phyloP scores from a whole-genome alignment of 2,113 vertebrate genomes.

The Gulo gulo region DNA sequence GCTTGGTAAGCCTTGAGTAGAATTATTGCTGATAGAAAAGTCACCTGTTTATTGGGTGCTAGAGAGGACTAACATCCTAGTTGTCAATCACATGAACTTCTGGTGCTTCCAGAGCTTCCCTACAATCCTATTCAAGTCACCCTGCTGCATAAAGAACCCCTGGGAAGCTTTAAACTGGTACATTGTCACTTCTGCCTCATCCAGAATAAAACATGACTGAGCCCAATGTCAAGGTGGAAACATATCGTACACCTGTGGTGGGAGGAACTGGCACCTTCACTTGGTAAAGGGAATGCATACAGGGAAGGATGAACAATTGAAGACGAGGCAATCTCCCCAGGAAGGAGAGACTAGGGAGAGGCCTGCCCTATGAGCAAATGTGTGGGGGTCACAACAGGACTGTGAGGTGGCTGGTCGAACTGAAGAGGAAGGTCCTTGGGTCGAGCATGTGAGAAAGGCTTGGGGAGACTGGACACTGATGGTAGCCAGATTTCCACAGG shows the following conservation, averaged over 20 bases:
- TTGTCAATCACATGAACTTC: background rate
- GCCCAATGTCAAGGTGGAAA: background rate
- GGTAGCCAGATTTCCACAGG: background rate
- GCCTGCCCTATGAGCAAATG: no score
- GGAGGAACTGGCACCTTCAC: background rate
- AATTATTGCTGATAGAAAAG: background rate
- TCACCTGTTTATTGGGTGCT: background rate
- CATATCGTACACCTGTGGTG: no score
- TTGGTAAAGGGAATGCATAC: background rate
- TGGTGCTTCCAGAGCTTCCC: background rate
- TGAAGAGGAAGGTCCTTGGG: no score
- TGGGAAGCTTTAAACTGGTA: background rate
- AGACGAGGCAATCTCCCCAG: background rate
- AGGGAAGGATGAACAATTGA: background rate
- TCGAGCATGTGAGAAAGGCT: background rate
- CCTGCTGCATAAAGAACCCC: background rate
- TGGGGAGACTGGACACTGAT: accelerated
- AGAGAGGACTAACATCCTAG: background rate
- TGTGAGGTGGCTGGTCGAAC: background rate
- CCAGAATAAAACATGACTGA: background rate
- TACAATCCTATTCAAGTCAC: background rate
- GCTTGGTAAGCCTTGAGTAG: background rate
- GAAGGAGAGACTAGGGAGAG: background rate
- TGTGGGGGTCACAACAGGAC: accelerated
- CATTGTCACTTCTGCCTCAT: background rate